Percentiles rank a stretch among this genome's conserved stretches.
Evolutionary conservation across 92 coral and sea anemone species (phyloP).

Genomic region (Phenganax marumi): DNA sequence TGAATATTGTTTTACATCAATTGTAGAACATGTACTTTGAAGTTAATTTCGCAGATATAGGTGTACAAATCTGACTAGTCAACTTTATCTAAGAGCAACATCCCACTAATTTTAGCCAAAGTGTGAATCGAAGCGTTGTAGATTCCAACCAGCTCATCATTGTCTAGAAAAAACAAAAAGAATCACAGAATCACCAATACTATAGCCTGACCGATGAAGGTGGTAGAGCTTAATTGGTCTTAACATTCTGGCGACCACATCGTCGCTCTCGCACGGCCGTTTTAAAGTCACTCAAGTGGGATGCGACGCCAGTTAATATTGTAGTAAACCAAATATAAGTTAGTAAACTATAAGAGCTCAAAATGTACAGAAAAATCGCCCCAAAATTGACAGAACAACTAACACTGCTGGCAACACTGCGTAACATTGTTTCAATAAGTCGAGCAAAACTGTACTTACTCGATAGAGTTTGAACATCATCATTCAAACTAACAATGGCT

Average conservation of each 20-base stretch:
- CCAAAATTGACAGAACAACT: background rate
- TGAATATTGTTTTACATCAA: too few relatives aligned
- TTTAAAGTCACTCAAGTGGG: too few relatives aligned
- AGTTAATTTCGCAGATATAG: too few relatives aligned
- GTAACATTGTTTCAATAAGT: background rate
- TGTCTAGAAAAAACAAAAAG: background rate
- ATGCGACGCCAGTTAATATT: too few relatives aligned
- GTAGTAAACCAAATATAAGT: too few relatives aligned
- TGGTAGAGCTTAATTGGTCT: background rate
- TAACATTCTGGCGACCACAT: background rate
- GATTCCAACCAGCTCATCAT: background rate
- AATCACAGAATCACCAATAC: background rate
- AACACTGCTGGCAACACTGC: background rate
- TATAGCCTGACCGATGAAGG: background rate
- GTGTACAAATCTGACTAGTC: too few relatives aligned
- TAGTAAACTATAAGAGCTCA: too few relatives aligned
- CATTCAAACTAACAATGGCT: slow-evolving; percentile 78
- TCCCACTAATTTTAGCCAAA: slow-evolving; percentile 69
- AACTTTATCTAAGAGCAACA: slow-evolving; percentile 49
- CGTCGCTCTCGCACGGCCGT: too few relatives aligned
- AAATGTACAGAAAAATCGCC: background rate
- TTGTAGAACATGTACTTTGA: too few relatives aligned
- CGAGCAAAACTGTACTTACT: slow-evolving; percentile 43
- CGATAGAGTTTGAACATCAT: slow-evolving; percentile 71
- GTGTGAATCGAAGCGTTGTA: slow-evolving; percentile 57